phyloP scores from a whole-genome alignment of 2,113 vertebrate species.

The Eidolon helvum region DNA sequence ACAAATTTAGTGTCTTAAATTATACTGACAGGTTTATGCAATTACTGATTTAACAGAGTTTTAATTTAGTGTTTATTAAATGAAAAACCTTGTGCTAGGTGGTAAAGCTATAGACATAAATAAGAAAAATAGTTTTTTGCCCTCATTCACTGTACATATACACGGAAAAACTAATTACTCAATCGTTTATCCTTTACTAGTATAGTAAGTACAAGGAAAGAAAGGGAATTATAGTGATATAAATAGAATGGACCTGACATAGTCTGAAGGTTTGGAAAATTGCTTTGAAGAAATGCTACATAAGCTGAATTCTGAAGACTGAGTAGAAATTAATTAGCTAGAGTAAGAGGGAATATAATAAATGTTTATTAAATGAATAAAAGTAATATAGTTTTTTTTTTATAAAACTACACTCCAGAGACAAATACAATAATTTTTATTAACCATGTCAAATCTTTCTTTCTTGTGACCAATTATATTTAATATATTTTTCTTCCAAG shows the following conservation, averaged over 20 bases:
- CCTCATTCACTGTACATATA: not conserved
- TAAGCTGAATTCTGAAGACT: not conserved
- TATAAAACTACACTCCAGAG: not conserved
- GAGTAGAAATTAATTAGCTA: not conserved
- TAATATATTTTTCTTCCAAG: not conserved
- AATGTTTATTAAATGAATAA: conserved; percentile 15
- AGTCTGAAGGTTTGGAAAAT: not conserved
- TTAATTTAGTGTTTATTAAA: conserved; percentile 17
- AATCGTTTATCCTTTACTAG: not conserved
- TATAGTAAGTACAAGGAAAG: not conserved
- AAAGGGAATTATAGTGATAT: not conserved
- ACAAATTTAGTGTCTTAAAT: not conserved
- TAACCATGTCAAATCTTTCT: not conserved
- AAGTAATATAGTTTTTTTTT: not conserved
- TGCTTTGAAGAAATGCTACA: not conserved
- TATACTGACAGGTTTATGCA: not conserved
- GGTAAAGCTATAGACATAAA: not conserved
- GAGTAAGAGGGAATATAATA: not conserved
- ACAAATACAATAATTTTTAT: conserved; percentile 27
- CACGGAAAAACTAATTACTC: not conserved
- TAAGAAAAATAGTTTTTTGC: conserved; percentile 17
- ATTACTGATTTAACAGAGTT: not conserved
- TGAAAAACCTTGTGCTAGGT: not conserved
- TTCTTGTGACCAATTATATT: not conserved
- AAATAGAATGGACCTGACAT: not conserved